These are phyloP conservation scores for Eulemur macaco DNA, from an alignment of 2,113 vertebrate species.

Conservation along the genomic window DNA sequence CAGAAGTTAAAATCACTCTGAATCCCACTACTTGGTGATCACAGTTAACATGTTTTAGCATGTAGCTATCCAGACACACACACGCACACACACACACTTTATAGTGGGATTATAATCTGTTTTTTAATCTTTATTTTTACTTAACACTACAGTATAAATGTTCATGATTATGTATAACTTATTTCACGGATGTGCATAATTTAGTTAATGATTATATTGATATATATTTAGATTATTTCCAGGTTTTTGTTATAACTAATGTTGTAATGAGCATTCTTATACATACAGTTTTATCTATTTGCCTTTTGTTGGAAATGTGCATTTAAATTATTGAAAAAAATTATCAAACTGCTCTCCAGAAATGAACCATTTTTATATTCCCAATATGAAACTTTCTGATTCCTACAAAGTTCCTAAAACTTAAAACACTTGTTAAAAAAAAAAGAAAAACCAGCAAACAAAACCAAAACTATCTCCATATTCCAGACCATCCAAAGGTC, in stretches of 20 bases:
- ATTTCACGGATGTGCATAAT: background rate
- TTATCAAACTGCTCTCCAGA: slow-evolving; percentile 26
- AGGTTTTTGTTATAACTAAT: slow-evolving; percentile 9
- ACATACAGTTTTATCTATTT: background rate
- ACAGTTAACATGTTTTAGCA: background rate
- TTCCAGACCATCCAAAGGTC: background rate
- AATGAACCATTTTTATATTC: slow-evolving; percentile 12
- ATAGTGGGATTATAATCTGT: background rate
- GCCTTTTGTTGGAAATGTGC: background rate
- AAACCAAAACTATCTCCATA: background rate
- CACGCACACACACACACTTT: background rate
- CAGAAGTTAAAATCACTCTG: background rate
- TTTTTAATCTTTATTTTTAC: slow-evolving; percentile 22
- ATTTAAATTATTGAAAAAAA: slow-evolving; percentile 35
- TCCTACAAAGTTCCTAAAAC: background rate
- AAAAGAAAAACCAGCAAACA: background rate
- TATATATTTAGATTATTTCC: background rate
- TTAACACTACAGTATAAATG: slow-evolving; percentile 13
- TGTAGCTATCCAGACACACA: background rate
- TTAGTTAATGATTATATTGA: background rate
- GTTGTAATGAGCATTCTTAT: background rate
- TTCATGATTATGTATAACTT: background rate
- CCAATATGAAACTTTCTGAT: slow-evolving; percentile 12
- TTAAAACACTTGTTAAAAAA: background rate
- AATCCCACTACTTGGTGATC: background rate